Evolutionary conservation across 1,140 invertebrate species (phyloP).

Genomic region (Delia radicum): DNA sequence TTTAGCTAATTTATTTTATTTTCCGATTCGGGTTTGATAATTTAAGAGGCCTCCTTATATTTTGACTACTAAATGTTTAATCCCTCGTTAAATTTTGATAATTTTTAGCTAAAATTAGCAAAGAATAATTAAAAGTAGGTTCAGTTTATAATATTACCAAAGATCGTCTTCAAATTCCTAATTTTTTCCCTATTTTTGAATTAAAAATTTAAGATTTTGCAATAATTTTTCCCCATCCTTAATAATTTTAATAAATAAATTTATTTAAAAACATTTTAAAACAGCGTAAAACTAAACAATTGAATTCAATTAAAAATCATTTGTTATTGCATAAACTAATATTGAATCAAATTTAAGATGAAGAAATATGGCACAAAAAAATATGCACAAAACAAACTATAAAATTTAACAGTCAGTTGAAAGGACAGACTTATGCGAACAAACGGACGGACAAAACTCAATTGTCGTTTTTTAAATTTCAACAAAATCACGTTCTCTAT

Average conservation of each 20-base stretch:
- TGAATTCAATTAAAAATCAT: conserved; percentile 18
- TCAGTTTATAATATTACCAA: too few species aligned
- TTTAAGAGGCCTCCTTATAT: too few species aligned
- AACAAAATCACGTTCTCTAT: background rate
- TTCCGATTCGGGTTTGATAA: too few species aligned
- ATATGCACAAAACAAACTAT: background rate
- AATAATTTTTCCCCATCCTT: too few species aligned
- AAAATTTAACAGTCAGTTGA: background rate
- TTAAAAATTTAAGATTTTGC: too few species aligned
- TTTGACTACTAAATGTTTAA: too few species aligned
- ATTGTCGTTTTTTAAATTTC: background rate
- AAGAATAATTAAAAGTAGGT: too few species aligned
- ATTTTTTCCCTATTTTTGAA: too few species aligned
- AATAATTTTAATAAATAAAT: background rate
- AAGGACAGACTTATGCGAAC: background rate
- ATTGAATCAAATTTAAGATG: background rate
- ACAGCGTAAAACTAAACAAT: conserved; percentile 3
- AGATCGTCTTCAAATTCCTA: too few species aligned
- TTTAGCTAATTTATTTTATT: too few species aligned
- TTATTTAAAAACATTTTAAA: background rate
- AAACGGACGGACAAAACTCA: background rate
- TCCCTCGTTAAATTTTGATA: too few species aligned
- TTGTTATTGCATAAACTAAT: background rate
- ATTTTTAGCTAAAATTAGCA: too few species aligned
- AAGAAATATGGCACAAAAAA: background rate